Evolutionary conservation across 2,113 vertebrate genomes (phyloP), one percentile per base, ranked within the genome.

Genomic region (Eupsittula cactorum): DNA sequence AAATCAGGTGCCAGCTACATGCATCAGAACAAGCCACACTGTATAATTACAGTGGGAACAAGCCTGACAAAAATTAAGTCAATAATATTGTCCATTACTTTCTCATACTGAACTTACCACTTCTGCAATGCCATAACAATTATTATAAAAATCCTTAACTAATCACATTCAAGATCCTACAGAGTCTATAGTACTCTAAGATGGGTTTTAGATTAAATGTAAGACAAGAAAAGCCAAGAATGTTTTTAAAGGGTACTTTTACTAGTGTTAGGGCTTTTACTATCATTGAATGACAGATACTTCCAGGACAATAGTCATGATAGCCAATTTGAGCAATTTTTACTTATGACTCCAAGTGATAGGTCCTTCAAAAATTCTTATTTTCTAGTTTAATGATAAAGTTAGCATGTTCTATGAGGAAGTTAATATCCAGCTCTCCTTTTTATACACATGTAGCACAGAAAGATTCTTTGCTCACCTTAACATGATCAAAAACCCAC

Each of bases 401-500:
- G 39, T 49, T 69, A 64, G 27, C 8, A 17, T 17, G 16, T 64
- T 59, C 44, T 62, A 24, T 11, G 11, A 33, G 8, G 29, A 71
- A 92, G 17, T 52, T 47, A 82, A 62, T 7, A 49, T 10, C 13
- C 47, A 65, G 46, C 10, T 69, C 44, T 64, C 19, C 13, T 65
- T 79, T 78, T 75, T 52, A 85, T 20, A 39, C 23, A 49, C 4
- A 82, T 28, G 13, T n/a, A 65, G 29, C 31, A 67, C 11, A 69
- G 88, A 57, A 86, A 37, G 39, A 47, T 76, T 82, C 8, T 91
- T 44, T 69, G 79, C 91, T 53, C 62, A 99, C 99, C 98, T 99
- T 99, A 83, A 99, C 98, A 94, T 98, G 98, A 81, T 98, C 98
- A 97, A 99, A 99, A 93, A 99, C 99, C 99, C 99, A 99, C 1